A percentile compares a stretch with the other conserved stretches of the same genome.
Evolutionary conservation across 1,140 invertebrate species (phyloP).

Genomic region (Drosophila elegans): DNA sequence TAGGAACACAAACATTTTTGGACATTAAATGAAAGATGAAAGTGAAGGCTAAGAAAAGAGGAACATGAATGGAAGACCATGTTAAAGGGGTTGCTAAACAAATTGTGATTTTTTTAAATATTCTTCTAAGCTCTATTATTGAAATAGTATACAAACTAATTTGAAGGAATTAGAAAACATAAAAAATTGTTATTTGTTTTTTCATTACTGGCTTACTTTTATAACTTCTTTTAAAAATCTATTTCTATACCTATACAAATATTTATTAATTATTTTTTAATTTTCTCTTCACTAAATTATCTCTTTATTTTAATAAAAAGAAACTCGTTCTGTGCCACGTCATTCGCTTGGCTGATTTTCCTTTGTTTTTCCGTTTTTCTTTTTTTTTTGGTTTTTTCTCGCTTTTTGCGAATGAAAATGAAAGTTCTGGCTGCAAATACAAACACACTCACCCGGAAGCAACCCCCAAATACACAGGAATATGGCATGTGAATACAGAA

Average conservation of each 20-base stretch:
- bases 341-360: constrained; percentile 41
- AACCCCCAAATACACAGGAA: constrained; percentile 45
- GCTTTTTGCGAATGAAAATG: constrained; percentile 65
- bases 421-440: constrained; percentile 56
- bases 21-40: not conserved
- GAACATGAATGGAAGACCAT: not conserved
- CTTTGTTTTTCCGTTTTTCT: constrained; percentile 46
- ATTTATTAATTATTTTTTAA: not conserved
- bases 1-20: not conserved
- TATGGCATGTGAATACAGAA: constrained; percentile 33
- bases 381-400: constrained; percentile 17
- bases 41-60: not conserved
- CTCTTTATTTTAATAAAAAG: constrained; percentile 17
- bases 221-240: not conserved
- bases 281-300: not conserved
- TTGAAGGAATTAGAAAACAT: no score
- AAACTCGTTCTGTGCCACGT: constrained; percentile 39
- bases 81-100: not conserved
- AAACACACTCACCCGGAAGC: constrained; percentile 33
- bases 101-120: no score
- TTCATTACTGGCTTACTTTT: no score
- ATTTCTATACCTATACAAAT: not conserved
- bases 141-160: not conserved
- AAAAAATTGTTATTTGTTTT: no score
- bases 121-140: not conserved